Evolutionary conservation across 1,140 invertebrate species (phyloP).

Genomic region (Tetramorium parvispinum): DNA sequence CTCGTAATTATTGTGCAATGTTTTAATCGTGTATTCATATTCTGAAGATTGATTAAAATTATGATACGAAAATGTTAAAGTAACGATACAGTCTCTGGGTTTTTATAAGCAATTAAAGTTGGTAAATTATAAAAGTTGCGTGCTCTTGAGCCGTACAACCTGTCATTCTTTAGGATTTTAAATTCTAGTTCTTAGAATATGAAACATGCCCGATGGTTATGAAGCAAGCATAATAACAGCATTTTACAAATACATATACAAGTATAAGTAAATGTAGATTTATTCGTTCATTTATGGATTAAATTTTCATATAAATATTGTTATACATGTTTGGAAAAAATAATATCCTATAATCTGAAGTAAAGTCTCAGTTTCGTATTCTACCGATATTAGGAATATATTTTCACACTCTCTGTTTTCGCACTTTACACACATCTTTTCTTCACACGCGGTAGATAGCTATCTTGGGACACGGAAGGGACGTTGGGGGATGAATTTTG

Average conservation of each 20-base stretch:
- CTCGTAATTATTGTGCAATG: neutral
- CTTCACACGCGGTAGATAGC: conserved; percentile 58
- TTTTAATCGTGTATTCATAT: neutral
- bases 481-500: conserved; percentile 73
- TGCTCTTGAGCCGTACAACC: no score
- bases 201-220: neutral
- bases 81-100: neutral
- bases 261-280: neutral
- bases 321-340: neutral
- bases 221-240: no score
- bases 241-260: neutral
- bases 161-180: neutral
- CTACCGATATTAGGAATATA: conserved; percentile 18
- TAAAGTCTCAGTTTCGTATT: conserved; percentile 16
- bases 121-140: neutral
- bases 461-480: conserved; percentile 63
- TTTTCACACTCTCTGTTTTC: conserved; percentile 43
- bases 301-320: neutral
- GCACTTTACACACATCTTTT: conserved; percentile 48
- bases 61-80: neutral
- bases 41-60: neutral
- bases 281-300: neutral
- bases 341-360: neutral
- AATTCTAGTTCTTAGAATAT: neutral
- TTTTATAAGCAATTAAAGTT: neutral